Evolutionary conservation across 2,797 vertebrate species (phyloP).

Genomic region (Numenius phaeopus): DNA sequence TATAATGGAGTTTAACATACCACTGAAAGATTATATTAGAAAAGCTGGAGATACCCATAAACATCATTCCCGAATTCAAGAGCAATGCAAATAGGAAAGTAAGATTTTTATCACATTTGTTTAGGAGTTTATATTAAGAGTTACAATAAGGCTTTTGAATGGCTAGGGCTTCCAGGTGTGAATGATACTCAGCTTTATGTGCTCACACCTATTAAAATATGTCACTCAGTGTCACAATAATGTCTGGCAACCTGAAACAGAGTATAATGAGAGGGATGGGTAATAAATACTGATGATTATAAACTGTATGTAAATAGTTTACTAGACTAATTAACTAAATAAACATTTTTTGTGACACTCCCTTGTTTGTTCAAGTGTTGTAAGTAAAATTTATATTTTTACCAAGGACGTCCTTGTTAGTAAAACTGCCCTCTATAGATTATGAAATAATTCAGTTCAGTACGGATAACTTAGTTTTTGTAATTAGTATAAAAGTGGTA

Average conservation of each 20-base stretch:
- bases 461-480: background rate
- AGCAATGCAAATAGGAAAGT: background rate
- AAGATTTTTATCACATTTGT: background rate
- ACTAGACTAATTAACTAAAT: background rate
- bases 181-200: background rate
- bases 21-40: background rate
- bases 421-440: background rate
- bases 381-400: background rate
- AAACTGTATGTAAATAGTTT: background rate
- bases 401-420: background rate
- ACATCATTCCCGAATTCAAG: background rate
- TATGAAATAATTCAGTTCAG: background rate
- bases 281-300: background rate
- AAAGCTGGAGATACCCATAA: background rate
- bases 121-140: background rate
- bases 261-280: background rate
- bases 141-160: background rate
- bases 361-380: background rate
- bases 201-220: conserved; percentile 29
- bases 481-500: background rate
- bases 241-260: background rate
- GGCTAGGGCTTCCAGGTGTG: background rate
- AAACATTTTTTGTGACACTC: background rate
- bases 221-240: background rate
- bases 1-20: background rate